These are phyloP conservation scores for Centrocercus urophasianus DNA, from an alignment of 2,113 vertebrate genomes.

Conservation along the genomic window DNA sequence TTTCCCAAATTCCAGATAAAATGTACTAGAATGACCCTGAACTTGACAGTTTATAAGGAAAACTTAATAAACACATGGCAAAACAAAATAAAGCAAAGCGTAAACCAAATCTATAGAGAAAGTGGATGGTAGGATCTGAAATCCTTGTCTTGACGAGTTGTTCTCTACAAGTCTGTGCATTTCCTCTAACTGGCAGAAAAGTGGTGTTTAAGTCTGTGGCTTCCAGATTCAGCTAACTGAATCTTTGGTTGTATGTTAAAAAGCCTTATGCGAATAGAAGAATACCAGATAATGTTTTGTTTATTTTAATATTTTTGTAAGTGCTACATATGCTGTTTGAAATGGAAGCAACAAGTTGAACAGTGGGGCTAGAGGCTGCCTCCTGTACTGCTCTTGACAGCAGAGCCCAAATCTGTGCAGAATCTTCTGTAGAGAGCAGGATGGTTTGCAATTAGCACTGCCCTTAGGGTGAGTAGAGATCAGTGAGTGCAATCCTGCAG, in stretches of 20 bases:
- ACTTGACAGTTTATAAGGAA: neutral
- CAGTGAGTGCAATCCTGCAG: neutral
- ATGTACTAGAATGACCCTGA: rapidly evolving
- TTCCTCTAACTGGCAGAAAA: neutral
- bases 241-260: neutral
- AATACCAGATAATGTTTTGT: neutral
- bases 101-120: neutral
- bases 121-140: neutral
- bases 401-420: neutral
- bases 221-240: neutral
- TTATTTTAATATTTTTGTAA: neutral
- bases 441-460: neutral
- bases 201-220: neutral
- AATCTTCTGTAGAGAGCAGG: neutral
- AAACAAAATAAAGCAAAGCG: neutral
- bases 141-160: neutral
- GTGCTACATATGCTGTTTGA: neutral
- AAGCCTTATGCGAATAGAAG: neutral
- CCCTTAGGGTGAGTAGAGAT: neutral
- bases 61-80: neutral
- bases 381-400: neutral
- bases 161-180: neutral
- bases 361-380: rapidly evolving
- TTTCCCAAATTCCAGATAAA: neutral
- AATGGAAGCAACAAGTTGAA: neutral